A percentile compares a stretch with the other conserved stretches of the same genome.
phyloP scores from a whole-genome alignment of 2,113 vertebrate species.

The Morone saxatilis region DNA sequence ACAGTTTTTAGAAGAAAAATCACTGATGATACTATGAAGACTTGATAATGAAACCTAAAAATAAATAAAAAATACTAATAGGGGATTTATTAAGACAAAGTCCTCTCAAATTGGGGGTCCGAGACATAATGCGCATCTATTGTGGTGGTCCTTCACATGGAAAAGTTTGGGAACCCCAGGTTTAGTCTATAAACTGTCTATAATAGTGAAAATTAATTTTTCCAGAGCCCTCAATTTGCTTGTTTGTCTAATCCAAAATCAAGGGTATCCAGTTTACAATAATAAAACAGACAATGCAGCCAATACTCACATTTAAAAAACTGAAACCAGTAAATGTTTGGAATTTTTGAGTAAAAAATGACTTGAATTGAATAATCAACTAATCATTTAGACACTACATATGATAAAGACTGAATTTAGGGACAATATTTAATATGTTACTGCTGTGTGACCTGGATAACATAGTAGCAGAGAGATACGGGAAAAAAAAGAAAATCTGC shows the following conservation, averaged over 20 bases:
- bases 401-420: background rate
- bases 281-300: too few relatives aligned
- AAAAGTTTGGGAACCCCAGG: too few relatives aligned
- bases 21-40: too few relatives aligned
- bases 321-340: background rate
- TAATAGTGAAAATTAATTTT: background rate
- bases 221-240: background rate
- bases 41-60: too few relatives aligned
- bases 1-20: too few relatives aligned
- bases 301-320: background rate
- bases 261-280: too few relatives aligned
- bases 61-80: too few relatives aligned
- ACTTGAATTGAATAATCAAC: background rate
- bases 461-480: background rate
- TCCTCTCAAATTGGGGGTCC: too few relatives aligned
- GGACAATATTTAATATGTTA: background rate
- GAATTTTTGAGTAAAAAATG: background rate
- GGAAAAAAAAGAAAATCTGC: slow-evolving; percentile 4
- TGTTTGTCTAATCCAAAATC: background rate
- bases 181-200: background rate
- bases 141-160: too few relatives aligned
- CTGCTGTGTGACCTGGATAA: slow-evolving; percentile 12
- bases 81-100: too few relatives aligned
- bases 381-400: background rate
- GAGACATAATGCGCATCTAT: too few relatives aligned